phyloP scores from a whole-genome alignment of 2,113 vertebrate genomes.

The Anolis carolinensis region DNA sequence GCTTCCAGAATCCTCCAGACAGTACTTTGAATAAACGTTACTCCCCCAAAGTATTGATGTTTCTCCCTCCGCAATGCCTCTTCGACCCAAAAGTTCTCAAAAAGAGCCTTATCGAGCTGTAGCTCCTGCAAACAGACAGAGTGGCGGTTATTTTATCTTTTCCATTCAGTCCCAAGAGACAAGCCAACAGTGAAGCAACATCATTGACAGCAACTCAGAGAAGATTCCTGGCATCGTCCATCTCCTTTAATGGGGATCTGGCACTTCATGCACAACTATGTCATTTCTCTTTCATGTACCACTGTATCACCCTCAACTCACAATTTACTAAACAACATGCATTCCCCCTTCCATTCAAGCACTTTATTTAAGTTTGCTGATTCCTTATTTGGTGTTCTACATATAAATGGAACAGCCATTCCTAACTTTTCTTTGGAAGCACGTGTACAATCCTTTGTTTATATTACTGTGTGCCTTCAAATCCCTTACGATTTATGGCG shows the following conservation, averaged over 20 bases:
- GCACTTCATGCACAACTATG: not conserved
- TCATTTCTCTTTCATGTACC: not conserved
- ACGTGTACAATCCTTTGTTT: not conserved
- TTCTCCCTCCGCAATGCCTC: no score
- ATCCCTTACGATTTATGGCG: no score
- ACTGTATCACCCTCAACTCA: not conserved
- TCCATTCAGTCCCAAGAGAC: not conserved
- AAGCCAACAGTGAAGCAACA: not conserved
- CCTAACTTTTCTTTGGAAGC: not conserved
- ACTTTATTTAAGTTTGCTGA: no score
- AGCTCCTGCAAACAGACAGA: not conserved
- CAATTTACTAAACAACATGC: not conserved
- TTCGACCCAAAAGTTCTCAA: no score
- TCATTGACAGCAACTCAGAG: not conserved
- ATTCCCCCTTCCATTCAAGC: not conserved
- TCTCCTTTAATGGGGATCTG: not conserved
- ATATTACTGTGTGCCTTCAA: no score
- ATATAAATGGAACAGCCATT: not conserved
- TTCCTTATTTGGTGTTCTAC: not conserved
- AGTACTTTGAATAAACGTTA: no score
- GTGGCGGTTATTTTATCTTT: not conserved
- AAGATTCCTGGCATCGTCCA: not conserved
- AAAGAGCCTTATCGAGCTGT: no score
- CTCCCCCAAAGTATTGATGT: no score
- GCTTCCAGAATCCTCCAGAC: no score